phyloP scores from a whole-genome alignment of 2,113 vertebrate species.

The Microtus richardsoni region DNA sequence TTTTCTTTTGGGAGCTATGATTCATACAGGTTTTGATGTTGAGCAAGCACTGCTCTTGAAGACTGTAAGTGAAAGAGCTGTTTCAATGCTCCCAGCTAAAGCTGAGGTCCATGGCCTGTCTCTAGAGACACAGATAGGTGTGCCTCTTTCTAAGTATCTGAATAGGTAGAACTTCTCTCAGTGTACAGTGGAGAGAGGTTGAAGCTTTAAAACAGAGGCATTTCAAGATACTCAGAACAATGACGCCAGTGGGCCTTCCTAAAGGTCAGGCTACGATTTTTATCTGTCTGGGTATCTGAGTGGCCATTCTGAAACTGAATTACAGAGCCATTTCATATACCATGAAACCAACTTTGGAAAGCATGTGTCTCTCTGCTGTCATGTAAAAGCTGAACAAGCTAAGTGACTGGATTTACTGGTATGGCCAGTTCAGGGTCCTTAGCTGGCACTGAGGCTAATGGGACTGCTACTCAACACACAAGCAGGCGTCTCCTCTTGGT shows the following conservation, averaged over 20 bases:
- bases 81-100: background rate
- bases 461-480: background rate
- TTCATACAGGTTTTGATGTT: background rate
- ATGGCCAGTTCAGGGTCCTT: background rate
- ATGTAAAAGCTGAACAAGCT: background rate
- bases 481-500: background rate
- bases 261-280: no score
- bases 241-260: background rate
- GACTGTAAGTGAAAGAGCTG: background rate
- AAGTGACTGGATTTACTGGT: background rate
- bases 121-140: background rate
- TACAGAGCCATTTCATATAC: background rate
- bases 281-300: background rate
- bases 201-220: background rate
- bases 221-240: background rate
- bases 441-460: background rate
- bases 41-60: background rate
- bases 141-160: background rate
- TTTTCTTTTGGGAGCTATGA: background rate
- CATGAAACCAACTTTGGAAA: background rate
- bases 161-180: background rate
- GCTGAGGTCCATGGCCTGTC: background rate
- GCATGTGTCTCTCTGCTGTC: background rate
- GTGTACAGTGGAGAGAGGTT: background rate
- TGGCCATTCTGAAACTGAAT: background rate